Evolutionary conservation across 2,113 vertebrate species (phyloP), one percentile per base, ranked within the genome.

Genomic region (Ageneiosus marmoratus): DNA sequence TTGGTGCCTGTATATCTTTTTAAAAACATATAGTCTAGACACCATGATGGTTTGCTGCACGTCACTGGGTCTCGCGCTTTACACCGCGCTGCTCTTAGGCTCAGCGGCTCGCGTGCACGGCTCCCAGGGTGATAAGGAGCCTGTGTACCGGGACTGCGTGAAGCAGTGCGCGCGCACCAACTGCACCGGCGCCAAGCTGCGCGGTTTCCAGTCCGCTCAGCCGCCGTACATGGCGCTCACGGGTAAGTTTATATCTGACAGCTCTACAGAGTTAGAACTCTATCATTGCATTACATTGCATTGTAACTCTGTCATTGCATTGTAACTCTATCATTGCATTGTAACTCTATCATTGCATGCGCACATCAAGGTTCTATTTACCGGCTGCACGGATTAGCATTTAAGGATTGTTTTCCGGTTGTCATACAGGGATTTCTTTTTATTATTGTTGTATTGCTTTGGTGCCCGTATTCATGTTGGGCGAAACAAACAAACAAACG

Each of bases 221-320:
- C 96, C 97, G 83, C 95, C 95, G n/a, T 98, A 99, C 93, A 99
- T 99, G 97, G 94, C 92, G 51, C 93, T 98, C 79, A 95, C 94
- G 88, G 93, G 92, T 95, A 83, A 91, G 90, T 6, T n/a, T 27
- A 2, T 10, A 16, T 12, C 10, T 32, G 1, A n/a, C n/a, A n/a
- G n/a, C n/a, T n/a, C n/a, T n/a, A n/a, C n/a, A n/a, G 46, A 46
- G 46, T 6, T 11, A 3, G 10, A 50, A 50, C 48, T 7, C 48
- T 12, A 13, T 0, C 48, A 13, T n/a, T n/a, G n/a, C n/a, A n/a
- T n/a, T n/a, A n/a, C n/a, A n/a, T n/a, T n/a, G n/a, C n/a, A n/a
- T n/a, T n/a, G n/a, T n/a, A n/a, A n/a, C n/a, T n/a, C n/a, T n/a
- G n/a, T n/a, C n/a, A n/a, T n/a, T n/a, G n/a, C n/a, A n/a, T n/a